Evolutionary conservation across 2,113 vertebrate genomes (phyloP), one percentile per base, ranked within the genome.

Genomic region (Centropus bengalensis): DNA sequence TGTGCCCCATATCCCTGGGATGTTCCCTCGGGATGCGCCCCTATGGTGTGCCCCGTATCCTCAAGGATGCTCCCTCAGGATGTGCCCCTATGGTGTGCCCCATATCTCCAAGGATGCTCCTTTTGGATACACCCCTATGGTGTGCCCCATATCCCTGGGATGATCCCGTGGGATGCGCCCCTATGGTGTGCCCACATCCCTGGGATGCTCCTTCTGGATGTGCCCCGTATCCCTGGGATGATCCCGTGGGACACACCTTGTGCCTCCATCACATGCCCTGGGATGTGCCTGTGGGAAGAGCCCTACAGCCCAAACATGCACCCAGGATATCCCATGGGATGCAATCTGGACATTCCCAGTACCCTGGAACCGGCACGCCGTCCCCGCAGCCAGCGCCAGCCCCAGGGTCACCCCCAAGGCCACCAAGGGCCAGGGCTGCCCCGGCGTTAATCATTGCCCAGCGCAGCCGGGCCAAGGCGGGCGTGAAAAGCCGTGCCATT

Each of bases 401-500:
- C 51, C 16, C n/a, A n/a, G 13, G 2, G 17, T 60, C 70, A 4
- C 75, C 18, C 19, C 51, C 0, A 4, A 0, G 5, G 36, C 81
- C 28, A 6, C 15, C 27, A 2, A 40, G 91, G 85, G 42, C 68
- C 84, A 38, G 66, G 66, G 91, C 86, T 51, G 6, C 19, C 44
- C 4, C 1, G 38, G 9, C 2, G 47, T 91, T 67, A 88, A 92
- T 89, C 74, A 47, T 33, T 27, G 28, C 83, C 7, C 0, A 54
- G 77, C 36, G 32, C 77, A 30, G 45, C 79, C 5, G 3, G 17
- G 66, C 33, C 44, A n/a, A 36, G 1, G 5, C 1, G 17, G 66
- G 22, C 12, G 27, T 0, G 5, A 51, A 42, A 80, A 84, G 62
- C 91, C 87, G 93, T 12, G 7, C 55, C 0, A 0, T 94, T 96